Evolutionary conservation across 2,888 invertebrate species (phyloP), one percentile per base, ranked within the genome.

Genomic region (Cantharis rustica): DNA sequence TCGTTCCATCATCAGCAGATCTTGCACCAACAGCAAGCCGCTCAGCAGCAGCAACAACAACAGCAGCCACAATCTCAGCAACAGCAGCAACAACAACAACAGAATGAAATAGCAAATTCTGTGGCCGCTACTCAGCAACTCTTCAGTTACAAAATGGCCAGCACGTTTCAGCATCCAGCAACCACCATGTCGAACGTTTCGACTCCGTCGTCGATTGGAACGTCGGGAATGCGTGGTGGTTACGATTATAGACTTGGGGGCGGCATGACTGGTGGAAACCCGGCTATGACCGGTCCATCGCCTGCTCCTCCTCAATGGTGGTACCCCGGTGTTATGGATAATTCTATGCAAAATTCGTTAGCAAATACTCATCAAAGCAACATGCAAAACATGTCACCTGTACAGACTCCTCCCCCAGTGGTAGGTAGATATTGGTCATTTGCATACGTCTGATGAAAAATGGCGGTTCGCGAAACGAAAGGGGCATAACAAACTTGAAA

Each of bases 81-180:
- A 75, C 88, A 89, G 66, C 89, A 89, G 79, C 84, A 82, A 81
- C 87, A 88, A 74, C 90, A 90, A 84, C 88, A 86, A 79, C 86
- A 86, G 81, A 84, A 88, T 83, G 89, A 90, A 84, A 88, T 88
- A 82, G 90, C 91, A 84, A 91, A 91, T 85, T 90, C 91, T 82
- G 90, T 91, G 69, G 89, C 91, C 79, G 90, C 90, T 80, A 90
- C 90, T 80, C 90, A 90, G 71, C 91, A 91, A 82, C 95, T 95
- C 83, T 95, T 95, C 88, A 93, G 93, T 80, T 95, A 95, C 88
- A 95, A 95, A 91, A 95, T 95, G 95, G 93, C 95, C 85, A 93
- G 94, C 88, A 94, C 94, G 88, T 95, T 95, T 90, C 92, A 94
- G 85, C 92, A 92, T 88, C 91, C 92, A 84, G 93, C 91, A 88